phyloP scores from a whole-genome alignment of 2,888 invertebrate species.

The Agrotis segetum region DNA sequence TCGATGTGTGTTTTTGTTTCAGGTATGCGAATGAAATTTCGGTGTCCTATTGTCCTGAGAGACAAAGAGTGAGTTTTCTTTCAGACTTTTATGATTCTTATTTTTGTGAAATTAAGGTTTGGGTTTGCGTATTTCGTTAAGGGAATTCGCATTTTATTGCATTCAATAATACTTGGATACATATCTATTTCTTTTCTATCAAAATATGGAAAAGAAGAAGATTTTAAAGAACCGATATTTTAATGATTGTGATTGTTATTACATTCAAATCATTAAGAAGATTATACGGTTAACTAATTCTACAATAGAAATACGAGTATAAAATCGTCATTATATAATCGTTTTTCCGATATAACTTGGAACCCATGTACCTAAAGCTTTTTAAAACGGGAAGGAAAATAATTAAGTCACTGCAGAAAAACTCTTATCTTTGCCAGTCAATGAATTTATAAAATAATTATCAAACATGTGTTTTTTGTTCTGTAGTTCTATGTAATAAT shows the following conservation, averaged over 20 bases:
- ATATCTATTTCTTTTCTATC: not conserved
- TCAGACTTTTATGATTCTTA: conserved; percentile 13
- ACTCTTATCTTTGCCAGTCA: too few species aligned
- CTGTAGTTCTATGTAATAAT: too few species aligned
- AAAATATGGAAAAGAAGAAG: not conserved
- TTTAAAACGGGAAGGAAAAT: too few species aligned
- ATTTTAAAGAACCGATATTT: not conserved
- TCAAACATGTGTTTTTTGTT: too few species aligned
- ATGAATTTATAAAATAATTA: too few species aligned
- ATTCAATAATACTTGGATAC: not conserved
- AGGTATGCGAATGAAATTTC: conserved; percentile 47
- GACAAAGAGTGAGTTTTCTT: conserved; percentile 37
- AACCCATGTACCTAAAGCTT: not conserved
- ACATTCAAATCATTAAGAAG: conserved; percentile 33
- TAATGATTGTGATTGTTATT: conserved; percentile 3
- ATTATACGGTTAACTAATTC: conserved; percentile 8
- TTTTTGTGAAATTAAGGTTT: not conserved
- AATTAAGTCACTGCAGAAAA: not conserved
- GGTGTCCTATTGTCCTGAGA: conserved; percentile 15
- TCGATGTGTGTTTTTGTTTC: conserved; percentile 48
- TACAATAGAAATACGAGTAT: not conserved
- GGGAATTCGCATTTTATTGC: too few species aligned
- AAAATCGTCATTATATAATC: too few species aligned
- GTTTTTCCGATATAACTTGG: not conserved
- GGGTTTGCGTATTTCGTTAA: not conserved